Conservation (phyloP, 2,797 vertebrate genomes). For the Coreius guichenoti region DNA sequence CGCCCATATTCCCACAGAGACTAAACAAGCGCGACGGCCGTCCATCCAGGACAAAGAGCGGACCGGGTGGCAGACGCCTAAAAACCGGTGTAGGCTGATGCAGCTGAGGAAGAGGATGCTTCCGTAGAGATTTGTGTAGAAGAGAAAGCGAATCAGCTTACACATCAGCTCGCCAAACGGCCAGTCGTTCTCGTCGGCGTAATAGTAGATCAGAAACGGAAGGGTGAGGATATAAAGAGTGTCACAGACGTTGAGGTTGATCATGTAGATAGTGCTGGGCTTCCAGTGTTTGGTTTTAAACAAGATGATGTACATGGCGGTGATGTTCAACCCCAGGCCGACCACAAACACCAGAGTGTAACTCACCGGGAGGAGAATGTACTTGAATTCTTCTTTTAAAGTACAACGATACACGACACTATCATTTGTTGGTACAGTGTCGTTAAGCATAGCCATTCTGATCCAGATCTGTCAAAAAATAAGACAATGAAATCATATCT, state of each 20-base stretch:
- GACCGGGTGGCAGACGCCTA: slow-evolving; percentile 90
- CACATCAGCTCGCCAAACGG: slow-evolving; percentile 89
- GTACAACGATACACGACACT: slow-evolving; percentile 77
- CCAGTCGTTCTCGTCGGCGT: slow-evolving; percentile 90
- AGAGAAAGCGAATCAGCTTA: slow-evolving; percentile 95
- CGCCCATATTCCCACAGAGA: slow-evolving; percentile 82
- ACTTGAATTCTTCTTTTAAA: slow-evolving; percentile 92
- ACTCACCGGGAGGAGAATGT: slow-evolving; percentile 88
- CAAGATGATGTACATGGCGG: slow-evolving; percentile 86
- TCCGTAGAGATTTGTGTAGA: slow-evolving; percentile 95
- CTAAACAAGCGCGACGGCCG: slow-evolving; percentile 79
- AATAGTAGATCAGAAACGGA: slow-evolving; percentile 94
- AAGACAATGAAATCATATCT: background rate
- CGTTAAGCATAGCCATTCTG: slow-evolving; percentile 59
- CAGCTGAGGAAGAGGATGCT: slow-evolving; percentile 95
- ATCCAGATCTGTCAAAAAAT: slow-evolving; percentile 57
- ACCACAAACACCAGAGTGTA: slow-evolving; percentile 88
- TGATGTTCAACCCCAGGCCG: slow-evolving; percentile 86
- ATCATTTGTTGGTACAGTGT: slow-evolving; percentile 50
- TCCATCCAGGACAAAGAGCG: slow-evolving; percentile 87
- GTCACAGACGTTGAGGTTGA: slow-evolving; percentile 92
- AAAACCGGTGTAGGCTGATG: slow-evolving; percentile 92
- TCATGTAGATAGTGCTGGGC: slow-evolving; percentile 93
- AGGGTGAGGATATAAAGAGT: slow-evolving; percentile 90
- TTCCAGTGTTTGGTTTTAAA: slow-evolving; percentile 92